Evolutionary conservation across 2,113 vertebrate species (phyloP).

Genomic region (Hepsetus odoe): DNA sequence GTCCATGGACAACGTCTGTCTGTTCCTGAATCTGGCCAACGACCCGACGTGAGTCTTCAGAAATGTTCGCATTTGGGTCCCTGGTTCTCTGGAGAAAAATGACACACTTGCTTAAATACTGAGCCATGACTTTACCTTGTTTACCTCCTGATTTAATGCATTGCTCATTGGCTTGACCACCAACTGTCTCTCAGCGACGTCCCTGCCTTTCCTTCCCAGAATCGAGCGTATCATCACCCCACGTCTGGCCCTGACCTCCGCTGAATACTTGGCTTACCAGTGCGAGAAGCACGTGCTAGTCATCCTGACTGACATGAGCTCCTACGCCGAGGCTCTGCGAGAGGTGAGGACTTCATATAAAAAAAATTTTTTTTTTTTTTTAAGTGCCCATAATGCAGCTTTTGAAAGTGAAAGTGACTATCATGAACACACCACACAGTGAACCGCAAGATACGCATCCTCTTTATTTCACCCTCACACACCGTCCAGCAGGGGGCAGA

Average conservation of each 20-base stretch:
- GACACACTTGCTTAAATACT: no score
- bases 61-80: not conserved
- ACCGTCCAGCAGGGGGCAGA: no score
- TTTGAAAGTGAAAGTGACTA: no score
- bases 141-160: no score
- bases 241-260: slow-evolving; percentile 79
- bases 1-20: slow-evolving; percentile 84
- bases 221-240: slow-evolving; percentile 85
- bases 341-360: slow-evolving; percentile 65
- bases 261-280: slow-evolving; percentile 83
- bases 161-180: no score
- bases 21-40: slow-evolving; percentile 83
- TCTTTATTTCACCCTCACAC: no score
- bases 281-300: slow-evolving; percentile 85
- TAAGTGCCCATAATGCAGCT: no score
- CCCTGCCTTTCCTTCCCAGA: slow-evolving; percentile 56
- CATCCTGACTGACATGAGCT: slow-evolving; percentile 85
- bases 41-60: slow-evolving; percentile 80
- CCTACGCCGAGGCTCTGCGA: slow-evolving; percentile 82
- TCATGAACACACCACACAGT: no score
- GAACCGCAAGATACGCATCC: no score
- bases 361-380: no score
- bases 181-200: not conserved
- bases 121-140: no score
- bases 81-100: not conserved